A percentile compares a stretch with the other conserved stretches of the same genome.
These are phyloP conservation scores for Taxidea taxus DNA, from an alignment of 2,113 vertebrate species.

Conservation along the genomic window DNA sequence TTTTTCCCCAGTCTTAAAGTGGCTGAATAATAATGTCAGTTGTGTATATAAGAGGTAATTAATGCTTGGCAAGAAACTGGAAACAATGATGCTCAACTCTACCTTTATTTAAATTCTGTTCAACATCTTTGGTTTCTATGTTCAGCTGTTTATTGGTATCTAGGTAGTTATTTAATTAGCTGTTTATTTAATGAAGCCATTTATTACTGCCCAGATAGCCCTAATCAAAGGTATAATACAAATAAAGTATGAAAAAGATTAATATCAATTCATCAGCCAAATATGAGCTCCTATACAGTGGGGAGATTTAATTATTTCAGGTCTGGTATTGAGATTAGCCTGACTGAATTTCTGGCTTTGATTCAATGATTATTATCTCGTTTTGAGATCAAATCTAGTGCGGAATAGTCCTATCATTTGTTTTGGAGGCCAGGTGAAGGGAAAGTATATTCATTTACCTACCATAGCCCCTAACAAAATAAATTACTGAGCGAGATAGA, in stretches of 20 bases:
- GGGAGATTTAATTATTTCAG: conserved; percentile 54
- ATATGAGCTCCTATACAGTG: conserved; percentile 58
- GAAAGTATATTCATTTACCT: conserved; percentile 52
- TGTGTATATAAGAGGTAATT: conserved; percentile 45
- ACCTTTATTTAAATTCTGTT: conserved; percentile 51
- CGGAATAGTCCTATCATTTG: conserved; percentile 56
- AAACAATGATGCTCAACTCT: background rate
- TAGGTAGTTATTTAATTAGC: conserved; percentile 67
- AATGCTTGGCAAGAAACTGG: conserved; percentile 36
- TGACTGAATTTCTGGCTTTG: conserved; percentile 72
- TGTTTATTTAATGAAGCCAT: conserved; percentile 55
- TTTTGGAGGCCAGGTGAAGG: conserved; percentile 55
- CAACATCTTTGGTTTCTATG: conserved; percentile 69
- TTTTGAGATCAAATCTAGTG: conserved; percentile 72
- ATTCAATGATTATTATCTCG: conserved; percentile 73
- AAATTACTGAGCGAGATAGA: conserved; percentile 48
- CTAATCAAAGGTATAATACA: conserved; percentile 56
- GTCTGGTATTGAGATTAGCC: conserved; percentile 68
- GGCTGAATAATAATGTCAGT: background rate
- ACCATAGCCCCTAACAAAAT: conserved; percentile 49
- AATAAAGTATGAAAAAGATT: conserved; percentile 69
- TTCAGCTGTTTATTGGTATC: conserved; percentile 69
- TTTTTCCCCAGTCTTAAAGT: background rate
- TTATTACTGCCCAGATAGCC: conserved; percentile 53
- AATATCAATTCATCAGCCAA: conserved; percentile 67